These are phyloP conservation scores for Acanthis flammea DNA, from an alignment of 2,797 vertebrate genomes.

Conservation along the genomic window DNA sequence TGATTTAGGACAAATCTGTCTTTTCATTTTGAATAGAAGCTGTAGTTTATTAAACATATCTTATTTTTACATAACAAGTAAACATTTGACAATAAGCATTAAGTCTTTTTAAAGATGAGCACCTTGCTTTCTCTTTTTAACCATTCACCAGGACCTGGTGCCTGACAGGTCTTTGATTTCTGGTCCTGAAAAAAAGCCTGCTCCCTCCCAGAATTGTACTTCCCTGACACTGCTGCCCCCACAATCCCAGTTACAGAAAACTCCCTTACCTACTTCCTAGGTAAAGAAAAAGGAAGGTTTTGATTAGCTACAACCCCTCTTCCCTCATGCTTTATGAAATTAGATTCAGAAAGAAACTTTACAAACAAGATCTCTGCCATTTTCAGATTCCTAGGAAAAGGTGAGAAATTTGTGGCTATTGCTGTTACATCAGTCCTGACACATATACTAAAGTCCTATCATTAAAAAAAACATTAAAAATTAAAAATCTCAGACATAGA, in stretches of 20 bases:
- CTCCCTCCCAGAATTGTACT: neutral
- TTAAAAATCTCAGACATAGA: neutral
- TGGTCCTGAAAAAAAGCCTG: neutral
- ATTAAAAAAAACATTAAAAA: neutral
- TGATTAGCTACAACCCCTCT: neutral
- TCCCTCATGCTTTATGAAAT: fast-evolving
- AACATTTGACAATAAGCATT: neutral
- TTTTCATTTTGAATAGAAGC: neutral
- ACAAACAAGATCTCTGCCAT: neutral
- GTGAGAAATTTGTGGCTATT: neutral
- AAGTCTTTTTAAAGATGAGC: neutral
- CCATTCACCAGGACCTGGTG: neutral
- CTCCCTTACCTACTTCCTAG: neutral
- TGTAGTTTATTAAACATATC: neutral
- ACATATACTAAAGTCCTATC: neutral
- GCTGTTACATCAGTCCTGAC: fast-evolving
- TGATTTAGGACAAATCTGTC: neutral
- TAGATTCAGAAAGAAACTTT: neutral
- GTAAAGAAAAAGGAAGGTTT: neutral
- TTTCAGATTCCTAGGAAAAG: neutral
- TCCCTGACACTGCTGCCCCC: neutral
- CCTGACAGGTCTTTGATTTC: neutral
- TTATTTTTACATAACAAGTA: neutral
- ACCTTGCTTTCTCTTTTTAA: neutral
- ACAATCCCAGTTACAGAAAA: neutral